phyloP scores from a whole-genome alignment of 1,140 invertebrate species.

The Drosophila arizonae region DNA sequence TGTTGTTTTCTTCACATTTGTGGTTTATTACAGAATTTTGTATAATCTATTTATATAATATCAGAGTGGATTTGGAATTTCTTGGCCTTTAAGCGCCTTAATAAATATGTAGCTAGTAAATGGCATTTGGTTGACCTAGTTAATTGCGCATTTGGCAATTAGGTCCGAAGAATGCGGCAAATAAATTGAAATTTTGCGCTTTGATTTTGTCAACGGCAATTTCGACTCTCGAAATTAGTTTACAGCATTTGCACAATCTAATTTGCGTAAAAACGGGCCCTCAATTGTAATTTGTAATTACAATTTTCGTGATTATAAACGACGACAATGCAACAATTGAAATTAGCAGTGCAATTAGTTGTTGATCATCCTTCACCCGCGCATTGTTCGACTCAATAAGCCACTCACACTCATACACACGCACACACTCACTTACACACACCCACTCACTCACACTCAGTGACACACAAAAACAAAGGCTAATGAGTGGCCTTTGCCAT shows the following conservation, averaged over 20 bases:
- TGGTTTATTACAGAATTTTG: conserved; percentile 9
- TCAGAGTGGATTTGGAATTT: neutral
- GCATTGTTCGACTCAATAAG: conserved; percentile 31
- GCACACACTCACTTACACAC: neutral
- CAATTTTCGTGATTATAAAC: conserved; percentile 74
- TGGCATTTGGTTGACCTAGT: conserved; percentile 5
- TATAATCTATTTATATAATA: neutral
- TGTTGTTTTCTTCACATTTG: conserved; percentile 16
- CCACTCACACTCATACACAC: neutral
- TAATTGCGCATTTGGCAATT: conserved; percentile 17
- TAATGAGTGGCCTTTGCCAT: conserved; percentile 60
- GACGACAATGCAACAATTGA: conserved; percentile 73
- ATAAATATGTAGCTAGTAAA: neutral
- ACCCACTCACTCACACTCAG: neutral
- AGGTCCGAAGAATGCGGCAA: conserved; percentile 27
- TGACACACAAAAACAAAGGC: conserved; percentile 54
- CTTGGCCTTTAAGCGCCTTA: neutral
- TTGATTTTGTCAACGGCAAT: conserved; percentile 47
- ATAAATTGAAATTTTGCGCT: conserved; percentile 73
- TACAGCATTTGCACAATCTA: conserved; percentile 56
- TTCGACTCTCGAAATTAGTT: conserved; percentile 43
- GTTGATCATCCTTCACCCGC: conserved; percentile 51
- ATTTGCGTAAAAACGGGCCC: conserved; percentile 40
- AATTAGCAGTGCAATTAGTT: conserved; percentile 79
- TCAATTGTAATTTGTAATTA: conserved; percentile 80